These are phyloP conservation scores for Champsocephalus gunnari DNA, from an alignment of 2,797 vertebrate species.

Conservation along the genomic window DNA sequence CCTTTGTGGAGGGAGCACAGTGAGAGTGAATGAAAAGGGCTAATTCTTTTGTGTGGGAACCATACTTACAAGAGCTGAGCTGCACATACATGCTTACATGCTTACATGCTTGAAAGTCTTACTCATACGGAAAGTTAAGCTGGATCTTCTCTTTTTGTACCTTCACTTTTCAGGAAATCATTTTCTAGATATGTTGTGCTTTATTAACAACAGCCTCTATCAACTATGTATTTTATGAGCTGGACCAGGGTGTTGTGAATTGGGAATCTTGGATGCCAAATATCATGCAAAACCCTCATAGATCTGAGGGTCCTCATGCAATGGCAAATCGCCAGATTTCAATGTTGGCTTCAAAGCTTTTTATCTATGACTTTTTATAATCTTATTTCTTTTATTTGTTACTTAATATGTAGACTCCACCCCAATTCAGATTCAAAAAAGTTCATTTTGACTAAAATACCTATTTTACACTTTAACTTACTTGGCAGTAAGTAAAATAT, in stretches of 20 bases:
- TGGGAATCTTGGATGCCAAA: not conserved
- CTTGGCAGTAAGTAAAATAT: not conserved
- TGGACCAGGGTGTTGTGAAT: not conserved
- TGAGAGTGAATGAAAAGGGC: slow-evolving; percentile 25
- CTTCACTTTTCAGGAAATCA: slow-evolving; percentile 5
- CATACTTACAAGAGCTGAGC: slow-evolving; percentile 36
- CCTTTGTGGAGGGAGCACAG: slow-evolving; percentile 16
- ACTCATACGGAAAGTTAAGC: slow-evolving; percentile 16
- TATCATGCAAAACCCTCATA: not conserved
- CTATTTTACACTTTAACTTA: no score
- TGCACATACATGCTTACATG: slow-evolving; percentile 16
- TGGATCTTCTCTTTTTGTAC: not conserved
- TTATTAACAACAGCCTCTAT: not conserved
- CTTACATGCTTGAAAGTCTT: slow-evolving; percentile 11
- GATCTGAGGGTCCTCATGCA: not conserved
- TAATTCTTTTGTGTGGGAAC: slow-evolving; percentile 36
- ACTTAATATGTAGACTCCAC: no score
- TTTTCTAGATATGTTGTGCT: not conserved
- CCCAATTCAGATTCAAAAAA: no score
- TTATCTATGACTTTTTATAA: no score
- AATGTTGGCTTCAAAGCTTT: not conserved
- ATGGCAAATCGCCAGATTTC: not conserved
- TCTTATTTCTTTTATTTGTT: no score
- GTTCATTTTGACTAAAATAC: no score
- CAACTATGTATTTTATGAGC: slow-evolving; percentile 11